Evolutionary conservation across 2,797 vertebrate genomes (phyloP).

Genomic region (Ptychobarbus kaznakovi): DNA sequence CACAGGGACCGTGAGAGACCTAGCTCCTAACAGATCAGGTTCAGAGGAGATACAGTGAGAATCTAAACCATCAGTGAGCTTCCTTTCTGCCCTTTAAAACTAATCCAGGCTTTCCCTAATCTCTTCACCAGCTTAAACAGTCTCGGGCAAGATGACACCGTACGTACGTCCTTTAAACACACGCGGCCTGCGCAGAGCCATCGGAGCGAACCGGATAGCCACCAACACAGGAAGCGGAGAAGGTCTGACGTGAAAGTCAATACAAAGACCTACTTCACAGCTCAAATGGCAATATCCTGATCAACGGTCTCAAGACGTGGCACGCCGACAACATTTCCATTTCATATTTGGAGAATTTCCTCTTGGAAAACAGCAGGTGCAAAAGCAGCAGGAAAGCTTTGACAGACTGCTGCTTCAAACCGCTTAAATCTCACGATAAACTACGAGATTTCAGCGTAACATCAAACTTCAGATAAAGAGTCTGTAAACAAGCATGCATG

Average conservation of each 20-base stretch:
- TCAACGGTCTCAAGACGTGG: background rate
- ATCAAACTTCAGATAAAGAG: slow-evolving; percentile 8
- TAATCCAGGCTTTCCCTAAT: slow-evolving; percentile 31
- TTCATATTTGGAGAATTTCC: background rate
- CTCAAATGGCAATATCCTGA: slow-evolving; percentile 20
- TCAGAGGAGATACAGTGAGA: background rate
- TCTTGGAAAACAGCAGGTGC: slow-evolving; percentile 9
- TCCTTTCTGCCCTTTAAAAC: slow-evolving; percentile 41
- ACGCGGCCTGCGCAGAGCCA: background rate
- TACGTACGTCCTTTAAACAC: background rate
- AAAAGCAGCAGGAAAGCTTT: background rate
- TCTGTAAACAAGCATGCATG: slow-evolving; percentile 1
- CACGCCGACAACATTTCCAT: background rate
- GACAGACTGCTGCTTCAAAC: background rate
- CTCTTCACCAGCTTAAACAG: slow-evolving; percentile 20
- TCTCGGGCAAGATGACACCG: slow-evolving; percentile 32
- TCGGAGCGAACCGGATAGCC: background rate
- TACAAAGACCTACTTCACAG: slow-evolving; percentile 37
- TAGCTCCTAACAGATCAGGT: slow-evolving; percentile 5
- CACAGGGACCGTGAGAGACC: background rate
- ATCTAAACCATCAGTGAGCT: slow-evolving; percentile 8
- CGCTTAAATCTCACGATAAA: background rate
- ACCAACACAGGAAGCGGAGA: slow-evolving; percentile 9
- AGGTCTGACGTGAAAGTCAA: slow-evolving; percentile 1
- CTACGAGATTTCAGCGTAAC: background rate